A percentile compares a stretch with the other conserved stretches of the same genome.
These are phyloP conservation scores for Hyppa rectilinea DNA, from an alignment of 2,888 invertebrate species.

Conservation along the genomic window DNA sequence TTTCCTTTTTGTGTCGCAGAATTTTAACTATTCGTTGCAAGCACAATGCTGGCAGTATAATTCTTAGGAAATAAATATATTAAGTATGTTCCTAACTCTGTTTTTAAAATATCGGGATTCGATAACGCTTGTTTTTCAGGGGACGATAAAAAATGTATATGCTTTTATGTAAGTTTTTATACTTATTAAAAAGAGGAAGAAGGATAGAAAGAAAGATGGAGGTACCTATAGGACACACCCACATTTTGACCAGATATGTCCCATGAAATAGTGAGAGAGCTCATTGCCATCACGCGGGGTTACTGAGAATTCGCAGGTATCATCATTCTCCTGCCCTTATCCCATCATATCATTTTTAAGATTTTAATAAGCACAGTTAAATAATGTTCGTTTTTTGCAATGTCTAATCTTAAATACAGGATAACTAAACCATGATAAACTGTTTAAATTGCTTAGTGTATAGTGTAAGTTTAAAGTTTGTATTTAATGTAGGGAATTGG, in stretches of 20 bases:
- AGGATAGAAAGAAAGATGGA: too few relatives aligned
- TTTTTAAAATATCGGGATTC: neutral
- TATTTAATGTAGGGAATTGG: too few relatives aligned
- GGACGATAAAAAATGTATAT: neutral
- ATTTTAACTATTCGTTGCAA: conserved; percentile 28
- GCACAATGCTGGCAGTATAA: conserved; percentile 14
- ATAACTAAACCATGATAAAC: neutral
- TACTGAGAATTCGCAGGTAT: too few relatives aligned
- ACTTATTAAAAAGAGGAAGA: too few relatives aligned
- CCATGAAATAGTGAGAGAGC: neutral
- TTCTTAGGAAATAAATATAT: conserved; percentile 4
- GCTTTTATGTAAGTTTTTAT: too few relatives aligned
- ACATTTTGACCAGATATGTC: neutral
- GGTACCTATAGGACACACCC: too few relatives aligned
- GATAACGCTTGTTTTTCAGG: neutral
- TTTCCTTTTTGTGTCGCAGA: conserved; percentile 34
- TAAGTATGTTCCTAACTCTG: neutral
- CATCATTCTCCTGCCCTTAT: too few relatives aligned
- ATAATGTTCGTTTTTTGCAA: neutral
- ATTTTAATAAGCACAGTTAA: neutral
- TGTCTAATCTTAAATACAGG: neutral
- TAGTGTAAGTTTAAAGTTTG: too few relatives aligned
- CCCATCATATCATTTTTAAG: too few relatives aligned
- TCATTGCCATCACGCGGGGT: neutral
- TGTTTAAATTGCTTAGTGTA: too few relatives aligned